These are phyloP conservation scores for Delia radicum DNA, from an alignment of 1,140 invertebrate genomes.

Conservation along the genomic window DNA sequence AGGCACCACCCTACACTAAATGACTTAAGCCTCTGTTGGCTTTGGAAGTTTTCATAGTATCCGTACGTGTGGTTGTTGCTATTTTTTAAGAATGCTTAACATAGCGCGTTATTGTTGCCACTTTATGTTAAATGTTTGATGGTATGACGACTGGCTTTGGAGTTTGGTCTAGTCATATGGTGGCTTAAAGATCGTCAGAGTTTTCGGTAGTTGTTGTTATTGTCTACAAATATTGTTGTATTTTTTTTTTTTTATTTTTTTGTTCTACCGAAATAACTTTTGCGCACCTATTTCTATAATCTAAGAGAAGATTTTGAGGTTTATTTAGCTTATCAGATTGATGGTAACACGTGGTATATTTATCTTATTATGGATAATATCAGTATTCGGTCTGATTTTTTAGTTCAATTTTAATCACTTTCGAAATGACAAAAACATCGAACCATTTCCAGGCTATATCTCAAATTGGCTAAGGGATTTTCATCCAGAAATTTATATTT, in stretches of 20 bases:
- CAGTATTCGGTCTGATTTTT: too few species aligned
- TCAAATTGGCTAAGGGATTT: too few species aligned
- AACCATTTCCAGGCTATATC: too few species aligned
- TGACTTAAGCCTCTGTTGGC: background rate
- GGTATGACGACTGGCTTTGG: background rate
- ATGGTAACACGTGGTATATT: too few species aligned
- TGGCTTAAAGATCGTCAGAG: conserved; percentile 11
- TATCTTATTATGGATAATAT: too few species aligned
- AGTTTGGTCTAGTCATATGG: background rate
- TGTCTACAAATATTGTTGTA: conserved; percentile 8
- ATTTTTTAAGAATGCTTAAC: conserved; percentile 8
- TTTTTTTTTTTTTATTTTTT: background rate
- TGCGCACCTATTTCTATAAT: conserved; percentile 10
- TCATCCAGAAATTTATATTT: too few species aligned
- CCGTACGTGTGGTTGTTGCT: background rate
- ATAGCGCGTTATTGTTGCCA: conserved; percentile 21
- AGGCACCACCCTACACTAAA: background rate
- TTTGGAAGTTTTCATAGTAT: background rate
- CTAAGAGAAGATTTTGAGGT: background rate
- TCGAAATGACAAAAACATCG: too few species aligned
- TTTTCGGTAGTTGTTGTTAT: conserved; percentile 8
- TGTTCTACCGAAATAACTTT: conserved; percentile 10
- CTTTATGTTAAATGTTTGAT: conserved; percentile 17
- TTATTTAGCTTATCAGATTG: background rate
- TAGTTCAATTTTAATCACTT: too few species aligned